A percentile compares a stretch with the other conserved stretches of the same genome.
These are phyloP conservation scores for Plusia festucae DNA, from an alignment of 2,888 invertebrate genomes.

Conservation along the genomic window DNA sequence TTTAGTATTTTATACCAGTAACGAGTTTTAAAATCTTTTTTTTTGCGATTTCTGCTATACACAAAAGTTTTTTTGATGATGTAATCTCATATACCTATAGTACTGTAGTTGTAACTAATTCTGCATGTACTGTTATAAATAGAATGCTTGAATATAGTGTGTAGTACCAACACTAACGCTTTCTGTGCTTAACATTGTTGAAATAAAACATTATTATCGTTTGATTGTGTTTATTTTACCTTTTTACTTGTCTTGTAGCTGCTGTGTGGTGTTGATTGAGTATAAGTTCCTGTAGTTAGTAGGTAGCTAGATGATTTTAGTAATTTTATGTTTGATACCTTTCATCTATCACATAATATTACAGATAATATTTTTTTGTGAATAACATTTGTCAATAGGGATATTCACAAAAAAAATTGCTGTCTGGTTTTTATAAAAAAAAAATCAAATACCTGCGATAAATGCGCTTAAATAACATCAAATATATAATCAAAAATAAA, in stretches of 20 bases:
- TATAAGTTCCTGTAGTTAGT: neutral
- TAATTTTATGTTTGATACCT: no score
- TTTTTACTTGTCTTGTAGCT: conserved; percentile 19
- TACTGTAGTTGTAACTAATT: conserved; percentile 23
- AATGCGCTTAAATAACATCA: no score
- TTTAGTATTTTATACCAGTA: no score
- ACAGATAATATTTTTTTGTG: no score
- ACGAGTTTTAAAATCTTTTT: no score
- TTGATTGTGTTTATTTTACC: conserved; percentile 53
- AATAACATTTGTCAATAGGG: no score
- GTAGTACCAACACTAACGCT: conserved; percentile 42
- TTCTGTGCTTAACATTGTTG: conserved; percentile 51
- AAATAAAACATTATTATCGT: conserved; percentile 47
- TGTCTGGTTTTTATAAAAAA: no score
- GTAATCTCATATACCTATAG: conserved; percentile 9
- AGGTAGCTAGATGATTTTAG: neutral
- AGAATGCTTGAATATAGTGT: conserved; percentile 38
- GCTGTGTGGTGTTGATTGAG: conserved; percentile 8
- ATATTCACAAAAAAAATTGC: no score
- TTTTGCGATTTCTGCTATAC: no score
- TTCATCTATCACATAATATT: no score
- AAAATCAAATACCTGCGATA: no score
- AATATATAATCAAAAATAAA: no score
- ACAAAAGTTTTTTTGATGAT: neutral
- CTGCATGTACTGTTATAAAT: conserved; percentile 49